phyloP scores from a whole-genome alignment of 2,888 invertebrate species.

The Pycnomerus fuliginosus region DNA sequence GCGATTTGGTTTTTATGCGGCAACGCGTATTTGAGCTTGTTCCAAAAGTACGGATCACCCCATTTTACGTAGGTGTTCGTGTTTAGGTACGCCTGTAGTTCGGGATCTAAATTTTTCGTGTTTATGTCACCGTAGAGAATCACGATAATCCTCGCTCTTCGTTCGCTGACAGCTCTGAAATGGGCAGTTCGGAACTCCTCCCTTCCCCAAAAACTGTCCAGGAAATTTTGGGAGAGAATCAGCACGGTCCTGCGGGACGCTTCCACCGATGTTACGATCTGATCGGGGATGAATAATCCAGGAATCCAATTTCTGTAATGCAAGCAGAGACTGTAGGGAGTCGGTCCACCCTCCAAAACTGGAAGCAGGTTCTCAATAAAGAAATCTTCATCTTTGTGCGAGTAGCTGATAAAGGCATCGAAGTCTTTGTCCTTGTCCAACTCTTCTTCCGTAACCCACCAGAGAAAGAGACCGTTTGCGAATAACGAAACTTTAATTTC shows the following conservation, averaged over 20 bases:
- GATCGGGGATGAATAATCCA: constrained; percentile 70
- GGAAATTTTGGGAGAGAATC: constrained; percentile 67
- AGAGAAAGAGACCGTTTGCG: constrained; percentile 59
- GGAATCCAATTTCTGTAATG: constrained; percentile 72
- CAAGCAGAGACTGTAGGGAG: constrained; percentile 68
- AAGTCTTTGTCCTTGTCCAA: constrained; percentile 64
- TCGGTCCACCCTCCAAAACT: constrained; percentile 62
- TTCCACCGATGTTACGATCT: constrained; percentile 69
- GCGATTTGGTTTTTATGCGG: no score
- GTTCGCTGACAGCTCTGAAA: constrained; percentile 43
- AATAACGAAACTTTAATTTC: constrained; percentile 66
- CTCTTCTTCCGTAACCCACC: constrained; percentile 66
- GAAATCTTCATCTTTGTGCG: constrained; percentile 71
- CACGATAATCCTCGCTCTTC: constrained; percentile 59
- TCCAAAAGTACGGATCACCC: constrained; percentile 81
- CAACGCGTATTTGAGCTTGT: constrained; percentile 69
- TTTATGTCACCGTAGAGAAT: constrained; percentile 70
- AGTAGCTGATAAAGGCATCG: constrained; percentile 79
- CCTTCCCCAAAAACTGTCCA: constrained; percentile 71
- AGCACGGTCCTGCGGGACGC: constrained; percentile 68
- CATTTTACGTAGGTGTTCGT: constrained; percentile 78
- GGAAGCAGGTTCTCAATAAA: constrained; percentile 65
- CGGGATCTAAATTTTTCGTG: constrained; percentile 60
- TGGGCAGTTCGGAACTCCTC: constrained; percentile 74
- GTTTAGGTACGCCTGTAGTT: constrained; percentile 67